Evolutionary conservation across 2,888 invertebrate species (phyloP), one percentile per base, ranked within the genome.

Genomic region (Leuctra nigra): DNA sequence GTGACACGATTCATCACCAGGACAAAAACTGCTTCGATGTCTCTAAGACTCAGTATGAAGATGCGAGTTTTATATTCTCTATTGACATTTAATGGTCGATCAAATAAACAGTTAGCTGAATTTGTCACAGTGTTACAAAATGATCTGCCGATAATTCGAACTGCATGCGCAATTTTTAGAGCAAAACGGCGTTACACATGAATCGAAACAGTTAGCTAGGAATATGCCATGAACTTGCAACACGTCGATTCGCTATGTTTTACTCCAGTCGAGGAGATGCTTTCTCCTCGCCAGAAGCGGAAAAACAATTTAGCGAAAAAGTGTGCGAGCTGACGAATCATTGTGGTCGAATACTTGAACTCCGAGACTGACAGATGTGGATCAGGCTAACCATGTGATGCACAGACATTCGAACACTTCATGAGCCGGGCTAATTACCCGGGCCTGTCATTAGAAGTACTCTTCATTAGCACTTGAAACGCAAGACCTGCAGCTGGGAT

Each of bases 181-280:
- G 39, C 39, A 39, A 39, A 39, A 18, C 39, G 39, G 39, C 20
- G 39, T 39, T 39, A 39, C 39, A 39, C 39, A 39, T 39, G 39
- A 39, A 39, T 39, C 39, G 39, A 20, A 18, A 39, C 39, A 18
- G 39, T 39, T 39, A n/a, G n/a, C n/a, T n/a, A n/a, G n/a, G n/a
- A n/a, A 39, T 39, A 39, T 20, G 20, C 39, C 39, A 20, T 36
- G 36, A 2, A n/a, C 16, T 39, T 39, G 39, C 20, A 20, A 39
- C 20, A 39, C 39, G 20, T 39, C 39, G 39, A 39, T 39, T 18
- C 20, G 7, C 2, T 20, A 14, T 39, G 16, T 39, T 39, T 39
- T 39, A 39, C n/a, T 39, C 39, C 13, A 39, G n/a, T n/a, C n/a
- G n/a, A n/a, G n/a, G n/a, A 39, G 20, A 39, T 39, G 20, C 39